These are phyloP conservation scores for Drosophila rellima DNA, from an alignment of 2,888 invertebrate genomes.

Conservation along the genomic window DNA sequence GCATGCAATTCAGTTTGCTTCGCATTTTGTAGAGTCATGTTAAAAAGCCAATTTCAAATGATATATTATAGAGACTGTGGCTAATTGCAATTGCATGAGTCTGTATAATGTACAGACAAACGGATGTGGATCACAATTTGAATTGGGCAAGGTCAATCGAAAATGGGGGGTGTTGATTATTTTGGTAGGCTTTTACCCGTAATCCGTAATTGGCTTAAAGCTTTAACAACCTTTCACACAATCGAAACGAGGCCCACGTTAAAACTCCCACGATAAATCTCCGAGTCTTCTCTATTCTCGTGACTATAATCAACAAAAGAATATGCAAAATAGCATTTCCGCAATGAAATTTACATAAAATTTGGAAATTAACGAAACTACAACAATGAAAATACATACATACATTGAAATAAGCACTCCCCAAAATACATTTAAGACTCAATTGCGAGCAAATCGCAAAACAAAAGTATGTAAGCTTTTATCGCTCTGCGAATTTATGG, in stretches of 20 bases:
- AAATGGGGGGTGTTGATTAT: constrained; percentile 18
- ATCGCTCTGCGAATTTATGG: constrained; percentile 37
- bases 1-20: constrained; percentile 39
- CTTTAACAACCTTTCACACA: constrained; percentile 39
- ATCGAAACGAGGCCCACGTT: constrained; percentile 34
- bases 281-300: constrained; percentile 7
- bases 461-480: constrained; percentile 39
- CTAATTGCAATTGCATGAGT: constrained; percentile 60
- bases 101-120: constrained; percentile 19
- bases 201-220: constrained; percentile 9
- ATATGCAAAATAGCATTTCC: constrained; percentile 67
- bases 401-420: constrained; percentile 24
- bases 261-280: constrained; percentile 68
- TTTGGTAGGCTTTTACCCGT: constrained; percentile 45
- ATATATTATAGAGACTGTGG: constrained; percentile 39
- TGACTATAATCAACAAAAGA: constrained; percentile 54
- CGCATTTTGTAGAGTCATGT: constrained; percentile 64
- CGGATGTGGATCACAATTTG: constrained; percentile 54
- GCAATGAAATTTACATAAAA: constrained; percentile 70
- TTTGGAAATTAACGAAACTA: constrained; percentile 37
- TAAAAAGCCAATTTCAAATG: constrained; percentile 35
- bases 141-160: constrained; percentile 50
- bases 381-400: neutral
- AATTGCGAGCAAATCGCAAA: constrained; percentile 31
- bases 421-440: constrained; percentile 30